Evolutionary conservation across 2,888 invertebrate genomes (phyloP).

Genomic region (Myathropa florea): DNA sequence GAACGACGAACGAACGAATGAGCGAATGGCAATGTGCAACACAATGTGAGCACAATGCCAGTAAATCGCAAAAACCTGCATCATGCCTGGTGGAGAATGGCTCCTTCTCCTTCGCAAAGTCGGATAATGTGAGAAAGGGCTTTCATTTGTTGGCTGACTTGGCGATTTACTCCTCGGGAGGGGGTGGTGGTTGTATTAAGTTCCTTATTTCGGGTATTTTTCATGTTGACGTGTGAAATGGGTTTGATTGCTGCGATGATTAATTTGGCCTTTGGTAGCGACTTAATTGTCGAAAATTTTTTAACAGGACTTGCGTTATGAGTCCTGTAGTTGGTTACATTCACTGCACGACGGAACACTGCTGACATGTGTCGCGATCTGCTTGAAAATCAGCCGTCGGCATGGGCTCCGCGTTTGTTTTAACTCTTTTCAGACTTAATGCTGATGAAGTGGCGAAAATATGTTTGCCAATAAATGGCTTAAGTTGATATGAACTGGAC

Average conservation of each 20-base stretch:
- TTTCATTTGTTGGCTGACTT: conserved; percentile 32
- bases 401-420: no score
- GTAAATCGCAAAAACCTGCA: conserved; percentile 21
- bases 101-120: background rate
- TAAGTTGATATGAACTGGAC: no score
- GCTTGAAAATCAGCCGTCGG: no score
- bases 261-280: background rate
- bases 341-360: no score
- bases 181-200: conserved; percentile 23
- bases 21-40: background rate
- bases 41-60: background rate
- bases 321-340: no score
- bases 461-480: no score
- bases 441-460: no score
- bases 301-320: background rate
- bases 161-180: conserved; percentile 1
- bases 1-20: conserved; percentile 1
- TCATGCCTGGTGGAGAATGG: background rate
- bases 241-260: conserved; percentile 33
- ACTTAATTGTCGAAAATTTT: background rate
- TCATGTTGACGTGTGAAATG: conserved; percentile 44
- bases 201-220: conserved; percentile 43
- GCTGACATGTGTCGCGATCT: no score
- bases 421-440: no score
- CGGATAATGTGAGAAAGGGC: conserved; percentile 1